phyloP scores from a whole-genome alignment of 2,888 invertebrate genomes.

The Drosophila leonis region DNA sequence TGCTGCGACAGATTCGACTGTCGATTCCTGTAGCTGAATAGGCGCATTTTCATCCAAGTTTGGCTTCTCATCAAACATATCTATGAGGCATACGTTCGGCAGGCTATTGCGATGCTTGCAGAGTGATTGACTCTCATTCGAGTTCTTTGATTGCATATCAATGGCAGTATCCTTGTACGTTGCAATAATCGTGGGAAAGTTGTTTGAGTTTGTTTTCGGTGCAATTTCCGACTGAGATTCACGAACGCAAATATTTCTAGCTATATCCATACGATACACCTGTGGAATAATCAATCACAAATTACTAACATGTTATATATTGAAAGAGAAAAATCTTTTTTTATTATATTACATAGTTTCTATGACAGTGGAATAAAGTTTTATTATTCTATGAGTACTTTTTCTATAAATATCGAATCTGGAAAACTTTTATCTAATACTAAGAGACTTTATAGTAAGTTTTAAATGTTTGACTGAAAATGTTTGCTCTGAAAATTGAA shows the following conservation, averaged over 20 bases:
- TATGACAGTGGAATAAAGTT: background rate
- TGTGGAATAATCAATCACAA: background rate
- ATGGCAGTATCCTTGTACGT: conserved; percentile 36
- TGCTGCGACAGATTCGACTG: background rate
- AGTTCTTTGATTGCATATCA: conserved; percentile 33
- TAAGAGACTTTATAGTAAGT: background rate
- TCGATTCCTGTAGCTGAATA: background rate
- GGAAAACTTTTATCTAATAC: background rate
- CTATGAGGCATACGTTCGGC: conserved; percentile 82
- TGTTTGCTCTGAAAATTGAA: too few species aligned
- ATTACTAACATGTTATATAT: background rate
- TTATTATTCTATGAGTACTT: background rate
- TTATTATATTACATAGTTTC: background rate
- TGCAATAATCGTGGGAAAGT: conserved; percentile 14
- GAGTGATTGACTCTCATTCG: conserved; percentile 31
- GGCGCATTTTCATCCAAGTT: background rate
- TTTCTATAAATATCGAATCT: background rate
- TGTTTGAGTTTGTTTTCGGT: conserved; percentile 20
- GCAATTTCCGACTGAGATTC: conserved; percentile 81
- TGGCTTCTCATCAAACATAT: conserved; percentile 60
- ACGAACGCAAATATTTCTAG: conserved; percentile 91
- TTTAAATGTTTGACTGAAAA: too few species aligned
- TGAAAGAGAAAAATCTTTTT: background rate
- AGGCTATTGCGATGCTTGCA: conserved; percentile 82
- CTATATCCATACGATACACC: conserved; percentile 92